Percentiles rank a stretch among this genome's conserved stretches.
Evolutionary conservation across 2,888 invertebrate genomes (phyloP).

Genomic region (Nezara viridula): DNA sequence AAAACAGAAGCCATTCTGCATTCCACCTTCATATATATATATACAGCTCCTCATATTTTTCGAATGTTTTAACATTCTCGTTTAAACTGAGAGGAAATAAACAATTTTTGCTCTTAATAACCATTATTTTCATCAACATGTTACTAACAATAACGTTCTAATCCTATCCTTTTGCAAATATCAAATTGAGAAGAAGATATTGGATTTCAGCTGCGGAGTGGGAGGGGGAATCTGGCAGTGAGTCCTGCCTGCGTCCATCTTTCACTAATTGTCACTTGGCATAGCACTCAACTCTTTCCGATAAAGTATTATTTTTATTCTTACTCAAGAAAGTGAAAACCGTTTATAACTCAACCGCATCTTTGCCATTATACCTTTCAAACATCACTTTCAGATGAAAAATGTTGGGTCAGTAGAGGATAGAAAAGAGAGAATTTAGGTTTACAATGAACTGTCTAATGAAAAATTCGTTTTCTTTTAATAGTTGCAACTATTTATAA

Average conservation of each 20-base stretch:
- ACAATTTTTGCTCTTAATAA: not conserved
- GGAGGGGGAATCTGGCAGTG: constrained; percentile 11
- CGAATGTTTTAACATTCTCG: not conserved
- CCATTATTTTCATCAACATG: not conserved
- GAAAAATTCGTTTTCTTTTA: not conserved
- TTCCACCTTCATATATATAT: not conserved
- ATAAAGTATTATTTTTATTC: constrained; percentile 41
- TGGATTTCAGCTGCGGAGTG: not conserved
- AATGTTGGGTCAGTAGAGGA: not conserved
- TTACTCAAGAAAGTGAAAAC: constrained; percentile 26
- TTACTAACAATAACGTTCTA: not conserved
- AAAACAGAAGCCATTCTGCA: not conserved
- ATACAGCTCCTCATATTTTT: not conserved
- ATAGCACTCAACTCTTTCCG: constrained; percentile 33
- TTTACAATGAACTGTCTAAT: not conserved
- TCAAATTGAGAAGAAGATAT: not conserved
- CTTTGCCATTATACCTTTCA: not conserved
- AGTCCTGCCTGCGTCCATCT: constrained; percentile 13
- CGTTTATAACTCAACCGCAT: constrained; percentile 29
- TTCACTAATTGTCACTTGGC: constrained; percentile 49
- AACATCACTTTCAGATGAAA: not conserved
- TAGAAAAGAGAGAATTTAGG: not conserved
- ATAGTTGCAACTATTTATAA: not conserved
- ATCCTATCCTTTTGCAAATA: not conserved
- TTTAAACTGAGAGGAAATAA: not conserved